Evolutionary conservation across 2,888 invertebrate genomes (phyloP).

Genomic region (Dastarcus helophoroides): DNA sequence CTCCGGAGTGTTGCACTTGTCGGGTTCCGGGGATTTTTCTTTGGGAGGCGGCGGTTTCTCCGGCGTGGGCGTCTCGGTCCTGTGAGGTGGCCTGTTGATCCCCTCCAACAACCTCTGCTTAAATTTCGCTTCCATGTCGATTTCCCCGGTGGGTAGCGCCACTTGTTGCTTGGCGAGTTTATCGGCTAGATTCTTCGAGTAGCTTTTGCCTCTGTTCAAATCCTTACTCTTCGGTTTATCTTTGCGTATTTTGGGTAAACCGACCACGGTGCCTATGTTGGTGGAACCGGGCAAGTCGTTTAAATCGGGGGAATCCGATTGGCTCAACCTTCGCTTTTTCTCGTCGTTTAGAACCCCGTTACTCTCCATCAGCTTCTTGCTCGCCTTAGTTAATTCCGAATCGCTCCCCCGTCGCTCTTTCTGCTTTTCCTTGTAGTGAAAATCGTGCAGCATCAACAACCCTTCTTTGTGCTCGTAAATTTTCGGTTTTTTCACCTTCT

Average conservation of each 20-base stretch:
- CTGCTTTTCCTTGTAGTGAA: conserved; percentile 28
- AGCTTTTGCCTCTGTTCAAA: conserved; percentile 27
- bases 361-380: conserved; percentile 36
- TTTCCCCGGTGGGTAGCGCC: conserved; percentile 38
- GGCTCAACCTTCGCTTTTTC: conserved; percentile 52
- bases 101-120: conserved; percentile 46
- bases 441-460: conserved; percentile 22
- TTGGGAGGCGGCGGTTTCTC: conserved; percentile 22
- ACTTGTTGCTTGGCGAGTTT: conserved; percentile 30
- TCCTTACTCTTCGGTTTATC: conserved; percentile 34
- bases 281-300: conserved; percentile 46
- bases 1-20: conserved; percentile 33
- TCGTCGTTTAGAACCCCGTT: conserved; percentile 52
- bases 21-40: conserved; percentile 32
- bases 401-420: conserved; percentile 44
- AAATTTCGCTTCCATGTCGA: conserved; percentile 44
- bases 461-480: conserved; percentile 22
- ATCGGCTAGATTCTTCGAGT: conserved; percentile 45
- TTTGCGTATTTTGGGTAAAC: conserved; percentile 34
- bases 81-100: conserved; percentile 29
- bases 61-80: conserved; percentile 22
- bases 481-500: conserved; percentile 30
- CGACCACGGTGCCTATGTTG: conserved; percentile 53
- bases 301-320: conserved; percentile 32
- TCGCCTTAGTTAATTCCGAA: conserved; percentile 33